These are phyloP conservation scores for Phania funesta DNA, from an alignment of 2,888 invertebrate species.

Conservation along the genomic window DNA sequence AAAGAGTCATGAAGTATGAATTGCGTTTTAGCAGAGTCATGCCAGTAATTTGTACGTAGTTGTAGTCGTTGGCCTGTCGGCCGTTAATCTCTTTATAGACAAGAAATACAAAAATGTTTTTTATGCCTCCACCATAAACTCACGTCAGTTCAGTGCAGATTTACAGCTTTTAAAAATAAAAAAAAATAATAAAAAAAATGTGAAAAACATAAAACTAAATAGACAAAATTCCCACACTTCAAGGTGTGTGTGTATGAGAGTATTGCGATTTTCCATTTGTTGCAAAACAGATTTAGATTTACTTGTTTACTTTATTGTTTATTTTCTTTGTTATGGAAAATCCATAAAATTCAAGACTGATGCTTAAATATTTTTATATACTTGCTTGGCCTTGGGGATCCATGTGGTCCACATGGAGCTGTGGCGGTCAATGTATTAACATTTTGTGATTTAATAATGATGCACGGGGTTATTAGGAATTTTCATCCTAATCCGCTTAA, in stretches of 20 bases:
- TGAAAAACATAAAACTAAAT: background rate
- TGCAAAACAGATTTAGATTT: conserved; percentile 7
- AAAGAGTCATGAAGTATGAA: conserved; percentile 13
- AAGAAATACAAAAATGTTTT: background rate
- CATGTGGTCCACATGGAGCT: background rate
- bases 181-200: background rate
- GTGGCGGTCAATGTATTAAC: background rate
- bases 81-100: conserved; percentile 17
- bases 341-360: background rate
- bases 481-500: background rate
- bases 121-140: background rate
- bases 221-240: background rate
- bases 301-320: background rate
- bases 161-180: background rate
- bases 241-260: background rate
- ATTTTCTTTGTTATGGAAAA: background rate
- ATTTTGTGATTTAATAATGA: background rate
- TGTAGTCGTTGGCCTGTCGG: conserved; percentile 26
- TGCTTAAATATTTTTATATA: background rate
- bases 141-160: background rate
- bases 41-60: background rate
- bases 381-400: background rate
- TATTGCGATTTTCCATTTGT: background rate
- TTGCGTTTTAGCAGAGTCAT: background rate
- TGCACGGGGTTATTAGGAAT: background rate